These are phyloP conservation scores for Diachasmimorpha longicaudata DNA, from an alignment of 1,140 invertebrate genomes.

Conservation along the genomic window DNA sequence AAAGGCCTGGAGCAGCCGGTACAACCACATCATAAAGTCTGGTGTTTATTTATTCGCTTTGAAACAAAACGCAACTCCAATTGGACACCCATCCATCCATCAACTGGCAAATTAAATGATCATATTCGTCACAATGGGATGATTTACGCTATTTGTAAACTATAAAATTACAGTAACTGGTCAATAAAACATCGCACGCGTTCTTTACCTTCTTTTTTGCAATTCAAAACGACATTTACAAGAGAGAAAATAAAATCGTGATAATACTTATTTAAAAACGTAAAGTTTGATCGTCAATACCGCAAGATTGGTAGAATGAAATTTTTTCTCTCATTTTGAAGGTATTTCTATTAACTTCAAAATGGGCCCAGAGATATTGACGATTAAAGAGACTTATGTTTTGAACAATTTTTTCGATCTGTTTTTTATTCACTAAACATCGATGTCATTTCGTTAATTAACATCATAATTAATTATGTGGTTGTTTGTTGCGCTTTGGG, in stretches of 20 bases:
- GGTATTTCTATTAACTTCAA: background rate
- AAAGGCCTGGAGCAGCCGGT: slow-evolving; percentile 61
- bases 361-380: too few relatives aligned
- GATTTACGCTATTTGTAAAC: too few relatives aligned
- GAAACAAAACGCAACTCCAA: slow-evolving; percentile 60
- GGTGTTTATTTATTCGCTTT: background rate
- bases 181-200: background rate
- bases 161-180: background rate
- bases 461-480: slow-evolving; percentile 26
- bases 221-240: too few relatives aligned
- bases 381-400: slow-evolving; percentile 27
- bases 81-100: slow-evolving; percentile 41
- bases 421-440: background rate
- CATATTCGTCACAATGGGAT: too few relatives aligned
- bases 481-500: slow-evolving; percentile 39
- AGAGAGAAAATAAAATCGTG: too few relatives aligned
- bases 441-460: background rate
- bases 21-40: slow-evolving; percentile 52
- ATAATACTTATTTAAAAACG: too few relatives aligned
- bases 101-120: slow-evolving; percentile 45
- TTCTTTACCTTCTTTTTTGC: background rate
- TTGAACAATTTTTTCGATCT: background rate
- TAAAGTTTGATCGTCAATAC: background rate
- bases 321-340: slow-evolving; percentile 10
- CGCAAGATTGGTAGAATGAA: too few relatives aligned